phyloP scores from a whole-genome alignment of 1,140 invertebrate species.

The Maconellicoccus hirsutus region DNA sequence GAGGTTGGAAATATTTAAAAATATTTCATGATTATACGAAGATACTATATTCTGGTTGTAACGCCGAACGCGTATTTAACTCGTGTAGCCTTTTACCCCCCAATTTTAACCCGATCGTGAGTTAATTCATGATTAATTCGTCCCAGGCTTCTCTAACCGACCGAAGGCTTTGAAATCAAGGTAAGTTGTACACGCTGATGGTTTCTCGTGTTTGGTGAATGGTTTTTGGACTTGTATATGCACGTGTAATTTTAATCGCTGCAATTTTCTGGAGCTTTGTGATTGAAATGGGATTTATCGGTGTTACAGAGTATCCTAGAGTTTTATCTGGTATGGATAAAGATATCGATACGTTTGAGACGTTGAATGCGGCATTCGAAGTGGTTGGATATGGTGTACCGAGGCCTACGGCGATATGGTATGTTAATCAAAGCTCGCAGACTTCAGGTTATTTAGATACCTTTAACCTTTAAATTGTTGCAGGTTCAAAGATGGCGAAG shows the following conservation, averaged over 20 bases:
- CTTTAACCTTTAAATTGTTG: not conserved
- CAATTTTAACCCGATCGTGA: too few relatives aligned
- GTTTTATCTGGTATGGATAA: slow-evolving; percentile 57
- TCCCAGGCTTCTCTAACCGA: not conserved
- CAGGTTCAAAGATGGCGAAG: slow-evolving; percentile 50
- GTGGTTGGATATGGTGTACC: slow-evolving; percentile 59
- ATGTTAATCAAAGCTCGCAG: slow-evolving; percentile 1
- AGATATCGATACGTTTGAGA: slow-evolving; percentile 61
- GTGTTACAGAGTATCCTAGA: slow-evolving; percentile 39
- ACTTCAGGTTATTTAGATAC: too few relatives aligned
- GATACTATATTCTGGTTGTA: not conserved
- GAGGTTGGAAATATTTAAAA: not conserved
- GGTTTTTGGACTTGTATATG: too few relatives aligned
- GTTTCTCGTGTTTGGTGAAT: not conserved
- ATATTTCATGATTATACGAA: slow-evolving; percentile 6
- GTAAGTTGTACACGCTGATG: not conserved
- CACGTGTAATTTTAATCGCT: too few relatives aligned
- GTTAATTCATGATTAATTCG: not conserved
- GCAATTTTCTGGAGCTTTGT: too few relatives aligned
- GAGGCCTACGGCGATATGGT: slow-evolving; percentile 64
- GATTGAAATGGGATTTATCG: too few relatives aligned
- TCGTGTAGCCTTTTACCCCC: not conserved
- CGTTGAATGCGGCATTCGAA: slow-evolving; percentile 55
- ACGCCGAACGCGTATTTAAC: not conserved
- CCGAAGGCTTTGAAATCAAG: not conserved